Conservation (phyloP, 1,140 invertebrate genomes). For the Trichonephila inaurata region DNA sequence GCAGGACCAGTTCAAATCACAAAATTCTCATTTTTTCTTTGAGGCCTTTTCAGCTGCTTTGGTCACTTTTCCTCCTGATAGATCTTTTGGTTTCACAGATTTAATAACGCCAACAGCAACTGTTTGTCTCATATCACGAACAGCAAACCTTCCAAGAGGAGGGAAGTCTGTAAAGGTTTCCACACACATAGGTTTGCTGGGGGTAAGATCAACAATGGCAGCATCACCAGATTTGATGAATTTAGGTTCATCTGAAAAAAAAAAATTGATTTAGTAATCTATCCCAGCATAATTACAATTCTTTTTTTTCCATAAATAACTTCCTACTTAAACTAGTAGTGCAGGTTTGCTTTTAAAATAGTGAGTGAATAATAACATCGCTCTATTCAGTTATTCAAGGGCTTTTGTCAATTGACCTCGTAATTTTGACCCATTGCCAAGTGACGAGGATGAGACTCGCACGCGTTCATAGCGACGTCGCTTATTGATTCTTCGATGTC, state of each 20-base stretch:
- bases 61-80: slow-evolving; percentile 82
- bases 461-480: too few relatives aligned
- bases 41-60: slow-evolving; percentile 83
- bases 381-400: too few relatives aligned
- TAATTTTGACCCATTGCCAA: too few relatives aligned
- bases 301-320: too few relatives aligned
- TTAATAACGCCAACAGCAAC: slow-evolving; percentile 86
- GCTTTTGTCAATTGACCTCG: too few relatives aligned
- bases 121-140: slow-evolving; percentile 86
- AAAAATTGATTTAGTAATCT: background rate
- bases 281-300: too few relatives aligned
- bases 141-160: slow-evolving; percentile 85
- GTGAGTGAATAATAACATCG: too few relatives aligned
- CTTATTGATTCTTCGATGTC: too few relatives aligned
- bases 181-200: slow-evolving; percentile 84
- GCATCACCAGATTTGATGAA: slow-evolving; percentile 83
- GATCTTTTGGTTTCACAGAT: slow-evolving; percentile 80
- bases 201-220: slow-evolving; percentile 83
- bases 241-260: slow-evolving; percentile 80
- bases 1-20: slow-evolving; percentile 36
- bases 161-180: slow-evolving; percentile 84
- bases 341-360: too few relatives aligned
- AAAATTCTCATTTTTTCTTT: slow-evolving; percentile 78
- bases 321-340: too few relatives aligned
- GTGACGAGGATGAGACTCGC: too few relatives aligned